phyloP scores from a whole-genome alignment of 2,888 invertebrate species.

The Lamellibrachia satsuma region DNA sequence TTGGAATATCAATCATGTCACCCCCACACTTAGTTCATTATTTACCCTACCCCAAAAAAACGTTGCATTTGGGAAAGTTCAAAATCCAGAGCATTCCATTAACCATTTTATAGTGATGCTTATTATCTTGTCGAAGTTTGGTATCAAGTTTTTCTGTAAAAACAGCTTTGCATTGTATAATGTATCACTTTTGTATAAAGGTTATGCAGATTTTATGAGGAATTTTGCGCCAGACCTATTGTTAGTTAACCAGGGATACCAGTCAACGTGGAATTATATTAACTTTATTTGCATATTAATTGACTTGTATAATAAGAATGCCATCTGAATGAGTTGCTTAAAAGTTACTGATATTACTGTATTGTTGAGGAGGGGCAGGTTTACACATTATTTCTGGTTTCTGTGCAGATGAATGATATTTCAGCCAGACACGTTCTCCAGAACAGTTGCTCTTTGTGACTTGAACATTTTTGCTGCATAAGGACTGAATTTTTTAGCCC shows the following conservation, averaged over 20 bases:
- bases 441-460: not conserved
- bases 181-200: not conserved
- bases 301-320: not conserved
- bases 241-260: not conserved
- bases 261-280: not conserved
- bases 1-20: not conserved
- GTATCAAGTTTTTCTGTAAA: not conserved
- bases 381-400: not conserved
- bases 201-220: not conserved
- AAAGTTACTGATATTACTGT: not conserved
- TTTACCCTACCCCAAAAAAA: not conserved
- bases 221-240: not conserved
- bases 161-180: not conserved
- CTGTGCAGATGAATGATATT: not conserved
- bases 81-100: not conserved
- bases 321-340: not conserved
- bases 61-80: not conserved
- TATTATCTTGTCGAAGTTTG: not conserved
- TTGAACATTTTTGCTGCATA: not conserved
- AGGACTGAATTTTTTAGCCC: too few species aligned
- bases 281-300: not conserved
- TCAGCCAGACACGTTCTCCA: not conserved
- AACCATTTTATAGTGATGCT: not conserved
- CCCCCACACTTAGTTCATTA: slow-evolving; percentile 13
- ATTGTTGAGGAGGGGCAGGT: not conserved